Conservation (phyloP, 2,113 vertebrate species). For the Varanus salvator region DNA sequence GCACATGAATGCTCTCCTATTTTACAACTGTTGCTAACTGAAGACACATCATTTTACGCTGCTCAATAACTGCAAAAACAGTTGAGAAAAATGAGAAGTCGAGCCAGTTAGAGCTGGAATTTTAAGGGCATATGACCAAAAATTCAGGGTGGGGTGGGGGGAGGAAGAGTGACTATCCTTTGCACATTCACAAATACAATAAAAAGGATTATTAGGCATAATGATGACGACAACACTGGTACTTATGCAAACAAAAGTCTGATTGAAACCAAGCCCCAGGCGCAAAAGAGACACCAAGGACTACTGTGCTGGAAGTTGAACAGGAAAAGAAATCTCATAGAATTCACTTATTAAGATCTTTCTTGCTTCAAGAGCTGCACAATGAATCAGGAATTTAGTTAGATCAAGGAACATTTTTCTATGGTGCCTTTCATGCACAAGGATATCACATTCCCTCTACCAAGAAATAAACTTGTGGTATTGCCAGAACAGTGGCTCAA, state of each 20-base stretch:
- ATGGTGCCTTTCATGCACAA: background rate
- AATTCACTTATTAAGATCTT: slow-evolving; percentile 68
- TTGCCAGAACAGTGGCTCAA: slow-evolving; percentile 21
- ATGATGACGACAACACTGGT: slow-evolving; percentile 63
- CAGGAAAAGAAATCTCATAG: slow-evolving; percentile 74
- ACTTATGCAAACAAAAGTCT: slow-evolving; percentile 81
- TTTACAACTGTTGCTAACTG: background rate
- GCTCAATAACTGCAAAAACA: slow-evolving; percentile 50
- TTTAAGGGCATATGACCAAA: slow-evolving; percentile 34
- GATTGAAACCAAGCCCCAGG: slow-evolving; percentile 72
- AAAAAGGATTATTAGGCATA: slow-evolving; percentile 64
- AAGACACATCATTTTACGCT: slow-evolving; percentile 16
- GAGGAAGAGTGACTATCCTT: slow-evolving; percentile 40
- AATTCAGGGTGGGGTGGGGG: slow-evolving; percentile 43
- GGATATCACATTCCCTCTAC: background rate
- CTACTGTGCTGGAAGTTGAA: slow-evolving; percentile 74
- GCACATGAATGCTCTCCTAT: background rate
- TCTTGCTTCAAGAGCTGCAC: slow-evolving; percentile 62
- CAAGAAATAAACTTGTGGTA: background rate
- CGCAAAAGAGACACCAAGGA: slow-evolving; percentile 71
- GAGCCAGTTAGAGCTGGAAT: slow-evolving; percentile 17
- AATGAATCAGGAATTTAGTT: slow-evolving; percentile 57
- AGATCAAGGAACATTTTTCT: slow-evolving; percentile 49
- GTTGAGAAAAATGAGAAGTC: slow-evolving; percentile 52
- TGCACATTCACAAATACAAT: slow-evolving; percentile 70